Conservation (phyloP, 2,797 vertebrate species). For the Rhabdophis nuchalis region DNA sequence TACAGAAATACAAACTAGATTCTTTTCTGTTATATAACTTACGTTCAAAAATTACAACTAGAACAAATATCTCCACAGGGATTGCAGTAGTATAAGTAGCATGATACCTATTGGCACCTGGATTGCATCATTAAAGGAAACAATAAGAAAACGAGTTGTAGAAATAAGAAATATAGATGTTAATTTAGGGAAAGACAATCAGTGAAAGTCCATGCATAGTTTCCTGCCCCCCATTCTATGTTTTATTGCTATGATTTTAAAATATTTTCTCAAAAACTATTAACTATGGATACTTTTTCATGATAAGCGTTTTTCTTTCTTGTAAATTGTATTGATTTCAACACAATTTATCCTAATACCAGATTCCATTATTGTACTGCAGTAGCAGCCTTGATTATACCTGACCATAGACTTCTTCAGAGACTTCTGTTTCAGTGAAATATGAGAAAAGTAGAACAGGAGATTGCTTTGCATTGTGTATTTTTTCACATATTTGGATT, state of each 20-base stretch:
- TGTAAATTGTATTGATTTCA: background rate
- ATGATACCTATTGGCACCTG: background rate
- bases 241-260: background rate
- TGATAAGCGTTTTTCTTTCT: background rate
- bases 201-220: background rate
- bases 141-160: background rate
- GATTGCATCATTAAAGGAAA: background rate
- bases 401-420: no score
- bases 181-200: background rate
- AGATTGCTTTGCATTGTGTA: background rate
- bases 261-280: background rate
- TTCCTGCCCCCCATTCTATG: fast-evolving
- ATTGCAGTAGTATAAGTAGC: background rate
- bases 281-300: background rate
- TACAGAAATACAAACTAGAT: background rate
- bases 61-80: background rate
- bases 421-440: background rate
- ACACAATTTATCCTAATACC: background rate
- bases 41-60: background rate
- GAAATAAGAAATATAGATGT: background rate
- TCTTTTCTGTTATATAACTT: background rate
- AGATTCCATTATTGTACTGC: background rate
- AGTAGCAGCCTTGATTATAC: background rate
- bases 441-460: background rate
- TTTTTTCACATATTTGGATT: background rate